Base-by-base conservation (phyloP, 2,888 invertebrate genomes). In the Rotaria magnacalcarata region DNA sequence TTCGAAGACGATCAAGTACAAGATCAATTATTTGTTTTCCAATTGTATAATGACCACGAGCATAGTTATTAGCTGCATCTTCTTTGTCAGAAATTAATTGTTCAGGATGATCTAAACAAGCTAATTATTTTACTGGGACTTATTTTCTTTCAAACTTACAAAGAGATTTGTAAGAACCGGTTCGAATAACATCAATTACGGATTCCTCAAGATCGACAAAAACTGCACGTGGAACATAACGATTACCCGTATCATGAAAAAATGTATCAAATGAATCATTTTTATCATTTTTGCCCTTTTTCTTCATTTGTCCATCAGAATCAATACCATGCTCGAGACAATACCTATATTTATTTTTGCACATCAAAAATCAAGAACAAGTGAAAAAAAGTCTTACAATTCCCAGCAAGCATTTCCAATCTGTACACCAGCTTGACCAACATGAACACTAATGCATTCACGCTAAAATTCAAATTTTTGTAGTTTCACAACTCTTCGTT, bases 171-270 rank as follows among this genome's bases (percentile, higher is more conserved):
- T 90, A 90, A 2, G 89, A 88, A n/a, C 90, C 90, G 41, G 89
- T 89, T 14, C 90, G 87, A 27, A 90, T 89, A 87, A 90, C 90
- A 87, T 90, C 90, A 88, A 97, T 96, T 89, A 97, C 97, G 88
- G 96, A 96, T 87, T 97, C 97, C 92, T 97, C 97, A 91, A 97
- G 93, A 92, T 97, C 97, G 21, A 97, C 96, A 90, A 96, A 97
- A 87, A 96, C 95, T 24, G 87, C 85, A 50, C 87, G 52, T 24
- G 87, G 87, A 3, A 87, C 85, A 86, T 97, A 96, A 90, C 97
- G 97, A 90, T 97, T 97, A 86, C 96, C 96, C 87, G 96, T 97
- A 92, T 97, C 96, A 88, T 91, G 91, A 90, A 92, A 92, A 90
- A 92, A 92, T 50, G 92, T 97, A 89, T 96, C 96, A 93, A 96